These are phyloP conservation scores for Barypeithes pellucidus DNA, from an alignment of 2,888 invertebrate genomes.

Conservation along the genomic window DNA sequence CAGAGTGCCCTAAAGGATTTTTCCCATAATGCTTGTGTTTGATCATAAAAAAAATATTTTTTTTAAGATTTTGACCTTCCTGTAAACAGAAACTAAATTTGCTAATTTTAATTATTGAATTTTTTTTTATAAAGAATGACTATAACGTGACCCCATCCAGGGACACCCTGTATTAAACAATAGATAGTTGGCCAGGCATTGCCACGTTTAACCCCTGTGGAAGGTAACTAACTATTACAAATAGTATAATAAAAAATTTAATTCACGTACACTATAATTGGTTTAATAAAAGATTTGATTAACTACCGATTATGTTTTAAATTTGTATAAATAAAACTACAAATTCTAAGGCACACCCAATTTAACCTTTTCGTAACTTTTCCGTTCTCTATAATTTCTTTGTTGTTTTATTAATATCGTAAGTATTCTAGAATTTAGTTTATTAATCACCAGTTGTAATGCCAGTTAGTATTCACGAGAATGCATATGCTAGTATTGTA, in stretches of 20 bases:
- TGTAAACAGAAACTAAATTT: too few species aligned
- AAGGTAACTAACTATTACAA: not conserved
- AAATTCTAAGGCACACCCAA: slow-evolving; percentile 4
- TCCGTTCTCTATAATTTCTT: not conserved
- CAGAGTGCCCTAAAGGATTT: too few species aligned
- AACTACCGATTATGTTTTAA: slow-evolving; percentile 12
- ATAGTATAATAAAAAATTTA: slow-evolving; percentile 11
- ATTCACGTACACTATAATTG: not conserved
- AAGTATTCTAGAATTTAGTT: too few species aligned
- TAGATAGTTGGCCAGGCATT: not conserved
- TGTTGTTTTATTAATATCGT: not conserved
- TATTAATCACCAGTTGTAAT: too few species aligned
- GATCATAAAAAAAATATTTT: too few species aligned
- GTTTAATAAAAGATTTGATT: slow-evolving; percentile 9
- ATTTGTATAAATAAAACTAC: slow-evolving; percentile 3
- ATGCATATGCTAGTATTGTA: too few species aligned
- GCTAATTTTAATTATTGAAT: too few species aligned
- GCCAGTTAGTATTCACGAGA: too few species aligned
- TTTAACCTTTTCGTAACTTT: slow-evolving; percentile 19
- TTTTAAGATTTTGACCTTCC: too few species aligned
- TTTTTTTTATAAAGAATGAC: too few species aligned
- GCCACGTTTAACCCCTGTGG: slow-evolving; percentile 1
- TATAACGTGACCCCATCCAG: not conserved
- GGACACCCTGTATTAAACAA: slow-evolving; percentile 1
- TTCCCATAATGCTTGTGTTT: too few species aligned